A percentile compares a stretch with the other conserved stretches of the same genome.
These are phyloP conservation scores for Oceanites oceanicus DNA, from an alignment of 2,113 vertebrate species.

Conservation along the genomic window DNA sequence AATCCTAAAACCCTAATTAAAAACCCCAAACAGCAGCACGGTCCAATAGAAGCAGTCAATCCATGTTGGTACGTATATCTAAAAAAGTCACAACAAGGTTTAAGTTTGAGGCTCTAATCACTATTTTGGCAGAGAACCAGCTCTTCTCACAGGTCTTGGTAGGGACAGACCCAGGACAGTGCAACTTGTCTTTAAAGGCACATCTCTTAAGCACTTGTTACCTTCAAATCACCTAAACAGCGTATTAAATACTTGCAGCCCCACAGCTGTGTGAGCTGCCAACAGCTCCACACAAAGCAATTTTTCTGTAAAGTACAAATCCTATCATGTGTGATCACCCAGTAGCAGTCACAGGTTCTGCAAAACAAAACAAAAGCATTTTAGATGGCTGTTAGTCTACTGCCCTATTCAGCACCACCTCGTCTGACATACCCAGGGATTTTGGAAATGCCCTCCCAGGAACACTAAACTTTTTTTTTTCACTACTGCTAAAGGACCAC, in stretches of 20 bases:
- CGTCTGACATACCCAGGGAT: neutral
- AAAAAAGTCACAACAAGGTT: neutral
- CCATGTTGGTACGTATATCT: fast-evolving
- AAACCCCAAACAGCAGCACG: neutral
- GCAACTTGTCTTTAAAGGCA: neutral
- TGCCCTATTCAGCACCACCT: neutral
- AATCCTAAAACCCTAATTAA: neutral
- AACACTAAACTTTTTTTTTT: neutral
- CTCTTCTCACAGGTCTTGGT: neutral
- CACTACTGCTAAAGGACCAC: conserved; percentile 31
- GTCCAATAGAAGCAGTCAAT: neutral
- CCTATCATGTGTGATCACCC: neutral
- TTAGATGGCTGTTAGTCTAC: neutral
- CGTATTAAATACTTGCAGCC: neutral
- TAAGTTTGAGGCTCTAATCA: neutral
- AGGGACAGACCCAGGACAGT: neutral
- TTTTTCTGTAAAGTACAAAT: neutral
- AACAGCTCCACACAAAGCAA: neutral
- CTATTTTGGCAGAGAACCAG: neutral
- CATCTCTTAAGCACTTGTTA: neutral
- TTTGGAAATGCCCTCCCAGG: neutral
- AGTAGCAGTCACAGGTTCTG: neutral
- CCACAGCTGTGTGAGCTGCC: neutral
- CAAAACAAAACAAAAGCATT: neutral
- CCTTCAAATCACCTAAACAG: neutral